Evolutionary conservation across 2,797 vertebrate species (phyloP).

Genomic region (Nothura maculosa): DNA sequence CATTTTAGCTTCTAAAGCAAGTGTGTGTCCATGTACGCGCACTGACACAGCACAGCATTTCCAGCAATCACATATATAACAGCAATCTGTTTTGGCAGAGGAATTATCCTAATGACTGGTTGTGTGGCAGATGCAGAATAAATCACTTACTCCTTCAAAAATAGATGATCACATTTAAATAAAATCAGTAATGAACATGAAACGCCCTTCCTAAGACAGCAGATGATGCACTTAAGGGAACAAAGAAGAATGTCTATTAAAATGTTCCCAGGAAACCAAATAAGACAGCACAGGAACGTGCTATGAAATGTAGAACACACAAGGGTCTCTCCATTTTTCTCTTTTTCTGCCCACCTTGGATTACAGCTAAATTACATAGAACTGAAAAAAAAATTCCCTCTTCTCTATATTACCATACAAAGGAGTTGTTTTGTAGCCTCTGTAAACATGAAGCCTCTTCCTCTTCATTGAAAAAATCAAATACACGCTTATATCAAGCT

Average conservation of each 20-base stretch:
- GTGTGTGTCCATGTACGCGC: neutral
- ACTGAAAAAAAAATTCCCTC: neutral
- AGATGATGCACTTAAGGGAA: neutral
- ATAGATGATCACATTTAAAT: neutral
- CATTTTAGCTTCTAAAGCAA: neutral
- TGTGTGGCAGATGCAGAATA: neutral
- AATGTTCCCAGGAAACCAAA: neutral
- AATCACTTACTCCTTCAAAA: neutral
- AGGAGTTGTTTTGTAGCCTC: neutral
- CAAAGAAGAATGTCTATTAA: neutral
- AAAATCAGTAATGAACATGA: neutral
- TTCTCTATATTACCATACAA: neutral
- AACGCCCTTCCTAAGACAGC: neutral
- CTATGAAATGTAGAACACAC: neutral
- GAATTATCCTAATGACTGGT: neutral
- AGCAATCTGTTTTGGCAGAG: neutral
- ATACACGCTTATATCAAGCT: neutral
- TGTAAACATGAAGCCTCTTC: no score
- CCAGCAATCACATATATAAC: neutral
- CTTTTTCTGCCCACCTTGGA: neutral
- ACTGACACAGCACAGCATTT: neutral
- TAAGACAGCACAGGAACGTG: accelerated
- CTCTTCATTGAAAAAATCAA: neutral
- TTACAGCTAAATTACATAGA: neutral
- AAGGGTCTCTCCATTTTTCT: neutral